phyloP scores from a whole-genome alignment of 1,140 invertebrate species.

The Phenacoccus solenopsis region DNA sequence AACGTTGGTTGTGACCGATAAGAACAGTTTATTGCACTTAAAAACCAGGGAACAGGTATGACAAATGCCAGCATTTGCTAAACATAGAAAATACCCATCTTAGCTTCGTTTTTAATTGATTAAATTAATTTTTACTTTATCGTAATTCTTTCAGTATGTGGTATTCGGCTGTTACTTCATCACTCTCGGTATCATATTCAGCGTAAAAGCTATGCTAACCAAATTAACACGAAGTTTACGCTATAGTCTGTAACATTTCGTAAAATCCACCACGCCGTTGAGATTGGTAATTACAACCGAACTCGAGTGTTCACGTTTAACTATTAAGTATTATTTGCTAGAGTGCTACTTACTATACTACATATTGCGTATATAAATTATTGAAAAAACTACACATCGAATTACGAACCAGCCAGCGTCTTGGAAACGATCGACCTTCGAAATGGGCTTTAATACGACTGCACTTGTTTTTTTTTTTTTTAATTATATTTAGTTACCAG shows the following conservation, averaged over 20 bases:
- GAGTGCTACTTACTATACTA: too few species aligned
- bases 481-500: too few species aligned
- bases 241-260: neutral
- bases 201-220: neutral
- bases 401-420: too few species aligned
- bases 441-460: too few species aligned
- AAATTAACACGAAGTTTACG: neutral
- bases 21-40: neutral
- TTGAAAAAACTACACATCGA: too few species aligned
- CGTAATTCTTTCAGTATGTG: neutral
- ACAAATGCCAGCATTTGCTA: neutral
- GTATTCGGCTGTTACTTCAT: neutral
- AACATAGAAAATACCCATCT: too few species aligned
- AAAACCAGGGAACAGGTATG: neutral
- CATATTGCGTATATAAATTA: too few species aligned
- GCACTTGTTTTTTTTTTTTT: too few species aligned
- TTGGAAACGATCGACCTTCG: too few species aligned
- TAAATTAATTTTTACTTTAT: neutral
- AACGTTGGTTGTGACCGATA: constrained; percentile 35
- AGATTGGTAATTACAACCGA: neutral
- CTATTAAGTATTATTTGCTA: too few species aligned
- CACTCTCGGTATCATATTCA: constrained; percentile 1
- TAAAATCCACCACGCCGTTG: neutral
- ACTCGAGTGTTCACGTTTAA: neutral
- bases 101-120: too few species aligned